Percentiles rank a stretch among this genome's conserved stretches.
Evolutionary conservation across 1,140 invertebrate genomes (phyloP).

Genomic region (Pemphigus obesinymphae): DNA sequence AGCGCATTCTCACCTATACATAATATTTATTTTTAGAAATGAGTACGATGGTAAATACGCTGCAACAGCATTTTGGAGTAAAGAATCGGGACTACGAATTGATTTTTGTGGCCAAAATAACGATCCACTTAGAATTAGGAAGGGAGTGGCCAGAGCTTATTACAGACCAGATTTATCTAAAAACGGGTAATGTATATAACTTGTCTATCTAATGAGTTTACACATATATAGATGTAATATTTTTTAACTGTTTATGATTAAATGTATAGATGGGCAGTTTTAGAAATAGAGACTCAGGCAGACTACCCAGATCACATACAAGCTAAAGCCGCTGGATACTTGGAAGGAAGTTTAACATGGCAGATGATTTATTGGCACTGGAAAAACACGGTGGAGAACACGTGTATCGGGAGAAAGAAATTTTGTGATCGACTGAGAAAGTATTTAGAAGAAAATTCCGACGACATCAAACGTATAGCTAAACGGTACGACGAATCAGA

Average conservation of each 20-base stretch:
- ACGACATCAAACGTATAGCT: constrained; percentile 60
- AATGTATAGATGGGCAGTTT: constrained; percentile 66
- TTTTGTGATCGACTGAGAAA: constrained; percentile 66
- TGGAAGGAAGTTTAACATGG: constrained; percentile 78
- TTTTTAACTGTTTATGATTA: constrained; percentile 22
- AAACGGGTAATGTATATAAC: constrained; percentile 55
- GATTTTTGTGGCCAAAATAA: constrained; percentile 74
- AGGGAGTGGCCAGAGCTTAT: constrained; percentile 64
- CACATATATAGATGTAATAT: too few relatives aligned
- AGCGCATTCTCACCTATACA: too few relatives aligned
- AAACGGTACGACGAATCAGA: constrained; percentile 52
- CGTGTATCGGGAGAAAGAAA: constrained; percentile 62
- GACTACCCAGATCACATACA: constrained; percentile 70
- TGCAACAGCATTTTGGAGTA: constrained; percentile 64
- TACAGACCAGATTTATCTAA: constrained; percentile 63
- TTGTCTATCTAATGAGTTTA: not conserved
- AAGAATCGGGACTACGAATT: constrained; percentile 59
- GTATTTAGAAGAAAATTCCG: constrained; percentile 62
- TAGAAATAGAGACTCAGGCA: constrained; percentile 72
- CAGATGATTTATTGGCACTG: constrained; percentile 76
- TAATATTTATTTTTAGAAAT: constrained; percentile 52
- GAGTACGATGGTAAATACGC: constrained; percentile 68
- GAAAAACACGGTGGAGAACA: constrained; percentile 67
- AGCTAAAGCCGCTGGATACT: constrained; percentile 82
- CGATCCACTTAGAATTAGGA: constrained; percentile 58